Base-by-base conservation (phyloP, 2,888 invertebrate species). In the Seira sanloemensis region DNA sequence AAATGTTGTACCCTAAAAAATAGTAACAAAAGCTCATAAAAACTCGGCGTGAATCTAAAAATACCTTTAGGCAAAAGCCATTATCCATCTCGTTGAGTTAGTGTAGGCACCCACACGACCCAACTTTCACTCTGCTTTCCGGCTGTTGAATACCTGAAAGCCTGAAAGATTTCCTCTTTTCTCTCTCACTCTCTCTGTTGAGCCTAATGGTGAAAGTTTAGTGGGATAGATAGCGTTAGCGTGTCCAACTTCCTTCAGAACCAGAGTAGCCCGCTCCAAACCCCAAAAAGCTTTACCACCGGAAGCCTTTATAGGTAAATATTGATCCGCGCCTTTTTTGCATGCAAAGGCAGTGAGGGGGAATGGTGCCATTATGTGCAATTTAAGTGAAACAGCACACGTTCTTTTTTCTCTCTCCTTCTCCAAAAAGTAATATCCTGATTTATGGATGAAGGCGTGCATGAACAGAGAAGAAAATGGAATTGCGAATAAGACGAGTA, bases 361-460 rank as follows among this genome's bases (percentile, higher is more conserved):
- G 25, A 27, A 26, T 26, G 27, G 27, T 19, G 9, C 71, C 50
- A 74, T 74, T 74, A 74, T 21, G 16, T 12, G 12, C 74, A 58
- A 74, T 74, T 74, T 62, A 62, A 65, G 65, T 74, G 74, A 66
- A n/a, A 54, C 67, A 67, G 16, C 50, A 12, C 50, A 50, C 50
- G n/a, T 50, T 50, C 50, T 50, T 50, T 37, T 66, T 66, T 67
- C n/a, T n/a, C n/a, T n/a, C n/a, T n/a, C n/a, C n/a, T n/a, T n/a
- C n/a, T n/a, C n/a, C n/a, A n/a, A 46, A 65, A 25, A 67, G 25
- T 46, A 68, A 67, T 68, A 67, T 67, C 25, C 67, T 76, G 76
- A 76, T 76, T 76, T 76, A 76, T 68, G 76, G 25, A n/a, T 21
- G 50, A 50, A 50, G 50, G 50, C 50, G 54, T 19, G 24, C 76